A percentile compares a stretch with the other conserved stretches of the same genome.
phyloP scores from a whole-genome alignment of 2,888 invertebrate genomes.

The Geotrupes spiniger region DNA sequence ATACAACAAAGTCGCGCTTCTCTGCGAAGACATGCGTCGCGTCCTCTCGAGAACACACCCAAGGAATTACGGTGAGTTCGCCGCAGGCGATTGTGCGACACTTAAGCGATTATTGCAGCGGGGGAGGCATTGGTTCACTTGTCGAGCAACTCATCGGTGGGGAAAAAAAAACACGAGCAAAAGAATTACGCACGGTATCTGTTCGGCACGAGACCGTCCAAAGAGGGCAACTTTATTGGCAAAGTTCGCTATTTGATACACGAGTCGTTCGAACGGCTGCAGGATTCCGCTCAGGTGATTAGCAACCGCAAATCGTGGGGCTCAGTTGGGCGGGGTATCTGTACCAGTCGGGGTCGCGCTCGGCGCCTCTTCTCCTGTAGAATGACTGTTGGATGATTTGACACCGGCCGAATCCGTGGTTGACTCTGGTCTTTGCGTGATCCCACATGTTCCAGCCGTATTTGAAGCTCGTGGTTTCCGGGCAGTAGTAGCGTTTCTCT shows the following conservation, averaged over 20 bases:
- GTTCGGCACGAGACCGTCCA: conserved; percentile 9
- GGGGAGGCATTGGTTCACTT: no score
- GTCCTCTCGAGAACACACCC: neutral
- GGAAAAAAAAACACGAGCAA: neutral
- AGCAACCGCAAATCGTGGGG: conserved; percentile 42
- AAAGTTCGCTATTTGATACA: conserved; percentile 15
- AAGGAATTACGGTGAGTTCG: neutral
- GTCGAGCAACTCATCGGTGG: no score
- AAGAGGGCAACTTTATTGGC: conserved; percentile 11
- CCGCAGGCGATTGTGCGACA: neutral
- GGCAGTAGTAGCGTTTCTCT: conserved; percentile 57
- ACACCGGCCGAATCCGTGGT: conserved; percentile 52
- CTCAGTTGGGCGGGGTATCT: conserved; percentile 50
- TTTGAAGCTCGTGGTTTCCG: conserved; percentile 53
- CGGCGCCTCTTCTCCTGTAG: conserved; percentile 56
- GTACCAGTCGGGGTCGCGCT: conserved; percentile 57
- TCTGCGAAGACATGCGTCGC: no score
- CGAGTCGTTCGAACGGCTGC: no score
- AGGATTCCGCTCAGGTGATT: conserved; percentile 8
- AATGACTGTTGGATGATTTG: conserved; percentile 57
- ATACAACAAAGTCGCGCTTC: no score
- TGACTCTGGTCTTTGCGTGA: conserved; percentile 34
- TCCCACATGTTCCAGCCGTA: conserved; percentile 63
- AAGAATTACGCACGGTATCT: conserved; percentile 3
- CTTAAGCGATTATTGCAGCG: neutral